Evolutionary conservation across 2,797 vertebrate genomes (phyloP).

Genomic region (Sebastes itinus): DNA sequence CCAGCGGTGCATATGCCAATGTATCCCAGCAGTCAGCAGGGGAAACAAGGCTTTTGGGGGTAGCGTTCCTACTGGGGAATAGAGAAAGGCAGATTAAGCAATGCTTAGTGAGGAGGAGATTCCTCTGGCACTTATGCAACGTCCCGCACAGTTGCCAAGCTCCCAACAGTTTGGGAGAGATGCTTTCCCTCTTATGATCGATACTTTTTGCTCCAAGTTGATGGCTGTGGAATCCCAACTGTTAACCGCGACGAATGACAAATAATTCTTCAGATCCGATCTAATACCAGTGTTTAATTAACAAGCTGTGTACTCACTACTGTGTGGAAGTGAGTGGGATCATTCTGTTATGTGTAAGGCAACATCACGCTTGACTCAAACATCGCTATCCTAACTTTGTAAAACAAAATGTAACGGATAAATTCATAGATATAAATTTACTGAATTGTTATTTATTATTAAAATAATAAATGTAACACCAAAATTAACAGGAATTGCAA

Average conservation of each 20-base stretch:
- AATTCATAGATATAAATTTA: too few relatives aligned
- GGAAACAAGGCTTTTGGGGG: slow-evolving; percentile 1
- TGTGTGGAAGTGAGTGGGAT: too few relatives aligned
- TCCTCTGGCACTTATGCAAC: slow-evolving; percentile 14
- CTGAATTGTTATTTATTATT: too few relatives aligned
- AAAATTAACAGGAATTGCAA: too few relatives aligned
- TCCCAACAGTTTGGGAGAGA: not conserved
- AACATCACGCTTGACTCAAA: too few relatives aligned
- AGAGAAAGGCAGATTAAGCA: slow-evolving; percentile 13
- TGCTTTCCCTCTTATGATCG: not conserved
- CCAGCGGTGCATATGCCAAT: slow-evolving; percentile 10
- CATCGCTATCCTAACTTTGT: too few relatives aligned
- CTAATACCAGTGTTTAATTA: too few relatives aligned
- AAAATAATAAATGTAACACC: too few relatives aligned
- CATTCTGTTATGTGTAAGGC: too few relatives aligned
- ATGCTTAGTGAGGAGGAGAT: slow-evolving; percentile 8
- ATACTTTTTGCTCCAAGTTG: not conserved
- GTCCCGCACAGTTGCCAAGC: slow-evolving; percentile 14
- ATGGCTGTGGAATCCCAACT: not conserved
- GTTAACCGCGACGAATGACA: not conserved
- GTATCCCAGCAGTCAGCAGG: fast-evolving
- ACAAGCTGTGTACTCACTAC: too few relatives aligned
- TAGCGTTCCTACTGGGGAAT: not conserved
- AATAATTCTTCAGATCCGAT: too few relatives aligned
- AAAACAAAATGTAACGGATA: too few relatives aligned